Evolutionary conservation across 2,797 vertebrate species (phyloP), one percentile per base, ranked within the genome.

Genomic region (Anableps anableps): DNA sequence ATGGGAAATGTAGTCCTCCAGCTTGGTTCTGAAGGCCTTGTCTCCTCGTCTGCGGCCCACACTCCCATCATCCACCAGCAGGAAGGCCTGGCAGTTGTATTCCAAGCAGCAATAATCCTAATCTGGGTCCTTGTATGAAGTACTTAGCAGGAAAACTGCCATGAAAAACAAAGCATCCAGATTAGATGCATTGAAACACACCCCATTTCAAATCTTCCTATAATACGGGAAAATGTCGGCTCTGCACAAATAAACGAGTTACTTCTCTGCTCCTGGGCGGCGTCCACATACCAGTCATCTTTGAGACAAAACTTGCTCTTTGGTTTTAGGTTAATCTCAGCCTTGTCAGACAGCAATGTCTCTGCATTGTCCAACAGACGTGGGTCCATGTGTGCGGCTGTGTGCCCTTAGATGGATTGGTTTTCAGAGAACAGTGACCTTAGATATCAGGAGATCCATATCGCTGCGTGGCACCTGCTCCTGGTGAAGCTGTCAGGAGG

Each of bases 51-150:
- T 81, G 55, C 89, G 93, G 31, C 95, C 95, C 2, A 93, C 91
- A 0, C 94, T 97, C 1, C 97, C 97, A 2, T 98, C 96, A 0
- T 98, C 97, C 91, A 97, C 97, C 81, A 98, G 90, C 36, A 98
- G 93, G 90, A 97, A 98, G 43, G 96, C 96, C 23, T 97, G 96
- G 88, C 97, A 97, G 92, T 97, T 98, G 88, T 96, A 97, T 86
- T 98, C 97, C 55, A 98, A 93, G 36, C 88, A 94, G 73, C 91
- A 95, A 51, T 92, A 92, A 50, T 94, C 91, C 16, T 55, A 76
- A 0, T 85, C 75, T 0, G 88, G 78, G 9, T 93, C 94, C 23
- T n/a, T 92, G 81, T 0, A 94, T 83, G 1, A 78, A 88, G 85
- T 97, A 97, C 68, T 88, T 95, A 0, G 97, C 96, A 0, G 97